A percentile compares a stretch with the other conserved stretches of the same genome.
These are phyloP conservation scores for Enteromius fasciolatus DNA, from an alignment of 2,797 vertebrate genomes.

Conservation along the genomic window DNA sequence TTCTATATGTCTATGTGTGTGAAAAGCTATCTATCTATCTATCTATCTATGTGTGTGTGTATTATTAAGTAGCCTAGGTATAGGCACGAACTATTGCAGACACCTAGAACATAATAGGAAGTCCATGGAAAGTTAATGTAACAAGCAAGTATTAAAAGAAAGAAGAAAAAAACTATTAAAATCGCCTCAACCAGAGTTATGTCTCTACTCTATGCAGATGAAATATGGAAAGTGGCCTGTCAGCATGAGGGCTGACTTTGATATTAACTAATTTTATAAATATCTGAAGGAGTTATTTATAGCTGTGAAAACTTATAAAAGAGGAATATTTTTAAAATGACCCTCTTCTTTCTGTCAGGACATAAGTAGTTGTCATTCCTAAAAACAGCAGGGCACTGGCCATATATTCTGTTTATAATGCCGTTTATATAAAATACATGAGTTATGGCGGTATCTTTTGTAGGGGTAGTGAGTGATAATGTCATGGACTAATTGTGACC, in stretches of 20 bases:
- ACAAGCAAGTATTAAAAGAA: neutral
- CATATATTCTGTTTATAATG: neutral
- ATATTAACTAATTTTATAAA: slow-evolving; percentile 19
- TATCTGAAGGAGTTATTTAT: slow-evolving; percentile 21
- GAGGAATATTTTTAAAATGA: slow-evolving; percentile 6
- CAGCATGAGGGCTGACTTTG: slow-evolving; percentile 10
- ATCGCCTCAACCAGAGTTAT: neutral
- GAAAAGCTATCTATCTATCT: neutral
- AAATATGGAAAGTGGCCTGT: neutral
- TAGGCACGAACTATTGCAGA: neutral
- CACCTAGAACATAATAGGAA: neutral
- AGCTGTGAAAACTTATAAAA: slow-evolving; percentile 7
- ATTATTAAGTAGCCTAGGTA: neutral
- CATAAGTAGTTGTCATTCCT: neutral
- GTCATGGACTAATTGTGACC: neutral
- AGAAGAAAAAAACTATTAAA: neutral
- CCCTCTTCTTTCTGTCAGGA: neutral
- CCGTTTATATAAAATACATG: neutral
- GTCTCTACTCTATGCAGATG: neutral
- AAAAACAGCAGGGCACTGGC: neutral
- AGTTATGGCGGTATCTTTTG: neutral
- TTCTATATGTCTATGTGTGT: neutral
- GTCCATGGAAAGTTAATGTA: neutral
- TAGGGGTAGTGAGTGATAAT: neutral
- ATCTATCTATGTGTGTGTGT: neutral